Percentiles rank a stretch among this genome's conserved stretches.
phyloP scores from a whole-genome alignment of 2,888 invertebrate species.

The Drosophila setosimentum region DNA sequence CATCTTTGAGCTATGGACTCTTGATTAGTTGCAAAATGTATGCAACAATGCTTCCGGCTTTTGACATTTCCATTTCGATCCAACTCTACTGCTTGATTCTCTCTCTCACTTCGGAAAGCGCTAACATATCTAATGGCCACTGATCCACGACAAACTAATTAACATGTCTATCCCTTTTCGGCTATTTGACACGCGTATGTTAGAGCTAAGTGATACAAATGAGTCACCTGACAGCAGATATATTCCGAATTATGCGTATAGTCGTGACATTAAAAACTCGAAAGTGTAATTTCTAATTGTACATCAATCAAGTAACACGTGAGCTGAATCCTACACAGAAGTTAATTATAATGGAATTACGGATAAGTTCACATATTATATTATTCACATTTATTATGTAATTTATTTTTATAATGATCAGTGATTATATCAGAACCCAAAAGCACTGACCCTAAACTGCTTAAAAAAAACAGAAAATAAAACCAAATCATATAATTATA shows the following conservation, averaged over 20 bases:
- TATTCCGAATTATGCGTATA: neutral
- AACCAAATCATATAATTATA: slow-evolving; percentile 23
- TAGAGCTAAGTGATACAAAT: neutral
- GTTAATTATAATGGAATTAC: slow-evolving; percentile 25
- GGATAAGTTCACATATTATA: neutral
- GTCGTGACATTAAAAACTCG: slow-evolving; percentile 14
- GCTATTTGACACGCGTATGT: slow-evolving; percentile 1
- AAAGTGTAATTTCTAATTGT: slow-evolving; percentile 30
- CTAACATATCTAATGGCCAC: slow-evolving; percentile 14
- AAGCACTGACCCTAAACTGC: slow-evolving; percentile 4
- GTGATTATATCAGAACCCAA: slow-evolving; percentile 30
- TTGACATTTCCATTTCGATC: neutral
- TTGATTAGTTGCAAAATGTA: slow-evolving; percentile 2
- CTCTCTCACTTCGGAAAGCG: slow-evolving; percentile 7
- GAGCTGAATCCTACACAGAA: neutral
- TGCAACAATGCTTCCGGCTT: slow-evolving; percentile 24
- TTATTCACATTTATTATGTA: neutral
- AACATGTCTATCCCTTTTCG: slow-evolving; percentile 31
- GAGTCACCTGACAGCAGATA: slow-evolving; percentile 4
- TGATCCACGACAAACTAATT: slow-evolving; percentile 44
- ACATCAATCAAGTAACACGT: slow-evolving; percentile 28
- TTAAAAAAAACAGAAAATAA: neutral
- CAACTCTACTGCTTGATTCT: slow-evolving; percentile 1
- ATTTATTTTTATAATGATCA: slow-evolving; percentile 38
- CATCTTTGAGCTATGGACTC: neutral